These are phyloP conservation scores for Eunapius fragilis DNA, from an alignment of 37 sponge, comb jelly and placozoan genomes.

Conservation along the genomic window DNA sequence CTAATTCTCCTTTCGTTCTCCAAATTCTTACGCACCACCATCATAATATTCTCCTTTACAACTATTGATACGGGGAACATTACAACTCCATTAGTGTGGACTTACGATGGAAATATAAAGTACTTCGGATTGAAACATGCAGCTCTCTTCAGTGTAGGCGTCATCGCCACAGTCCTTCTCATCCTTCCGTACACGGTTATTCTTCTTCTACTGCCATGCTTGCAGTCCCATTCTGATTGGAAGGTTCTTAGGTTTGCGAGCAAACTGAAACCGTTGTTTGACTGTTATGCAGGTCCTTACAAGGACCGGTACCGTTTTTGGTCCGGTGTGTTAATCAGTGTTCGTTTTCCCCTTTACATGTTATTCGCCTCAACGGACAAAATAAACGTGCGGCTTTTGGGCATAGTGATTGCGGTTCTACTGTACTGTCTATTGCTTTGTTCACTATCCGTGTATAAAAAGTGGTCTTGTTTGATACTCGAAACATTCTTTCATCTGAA, in stretches of 20 bases:
- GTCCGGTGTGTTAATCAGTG: not conserved
- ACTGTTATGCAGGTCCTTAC: not conserved
- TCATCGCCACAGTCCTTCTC: not conserved
- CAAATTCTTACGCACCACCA: constrained; percentile 11
- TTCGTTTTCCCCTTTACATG: too few relatives aligned
- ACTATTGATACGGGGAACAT: not conserved
- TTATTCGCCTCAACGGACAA: too few relatives aligned
- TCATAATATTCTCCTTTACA: not conserved
- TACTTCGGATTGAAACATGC: not conserved
- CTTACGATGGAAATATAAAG: not conserved
- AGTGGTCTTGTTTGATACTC: too few relatives aligned
- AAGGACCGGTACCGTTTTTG: constrained; percentile 1
- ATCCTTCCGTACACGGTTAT: not conserved
- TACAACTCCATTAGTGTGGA: not conserved
- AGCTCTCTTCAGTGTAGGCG: not conserved
- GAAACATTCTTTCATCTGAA: too few relatives aligned
- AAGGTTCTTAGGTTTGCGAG: not conserved
- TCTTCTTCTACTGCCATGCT: constrained; percentile 1
- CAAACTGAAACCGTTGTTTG: not conserved
- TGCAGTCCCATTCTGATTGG: too few relatives aligned
- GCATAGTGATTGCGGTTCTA: too few relatives aligned
- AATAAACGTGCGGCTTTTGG: too few relatives aligned
- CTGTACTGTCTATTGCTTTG: too few relatives aligned
- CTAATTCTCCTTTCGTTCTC: constrained; percentile 17
- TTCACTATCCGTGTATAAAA: too few relatives aligned